Base-by-base conservation (phyloP, 2,888 invertebrate species). In the Andrena bucephala region DNA sequence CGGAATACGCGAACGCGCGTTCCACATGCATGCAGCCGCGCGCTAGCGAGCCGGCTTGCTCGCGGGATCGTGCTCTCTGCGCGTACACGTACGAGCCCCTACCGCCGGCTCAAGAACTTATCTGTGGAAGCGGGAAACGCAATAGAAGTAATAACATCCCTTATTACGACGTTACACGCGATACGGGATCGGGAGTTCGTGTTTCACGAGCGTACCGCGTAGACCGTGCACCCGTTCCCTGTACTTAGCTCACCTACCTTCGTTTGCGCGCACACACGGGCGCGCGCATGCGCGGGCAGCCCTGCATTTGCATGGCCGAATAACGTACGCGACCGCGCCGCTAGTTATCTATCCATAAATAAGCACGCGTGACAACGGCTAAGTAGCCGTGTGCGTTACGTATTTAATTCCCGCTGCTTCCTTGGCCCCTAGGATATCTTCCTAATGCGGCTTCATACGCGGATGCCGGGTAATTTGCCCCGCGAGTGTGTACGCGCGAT, bases 141-240 rank as follows among this genome's bases (percentile, higher is more conserved):
- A 88, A 89, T 88, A 84, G 85, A 89, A 89, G 85, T 89, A 89
- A 90, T 90, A 89, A 89, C 86, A 88, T 89, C 88, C 88, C 88
- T 89, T 89, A 89, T 89, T 90, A 89, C 84, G 82, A 89, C 87
- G 83, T 87, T 89, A 90, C 86, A 86, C 88, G 88, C 89, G 89
- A 90, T 89, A 90, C 84, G 85, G 83, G 85, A 90, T 90, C 90
- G 84, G 77, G 82, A 87, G 88, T 88, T 90, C 86, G 89, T 84
- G 87, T 90, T 90, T 89, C 90, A 87, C 85, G 80, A 85, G 86
- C 80, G 80, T 81, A 71, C 76, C 82, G 77, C 83, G 76, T 78
- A 83, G 82, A 67, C 75, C 77, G 69, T 75, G 77, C 80, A 67
- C 77, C 76, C 77, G 68, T 80, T 82, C 85, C 78, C 80, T 77